These are phyloP conservation scores for Cephus pulcher DNA, from an alignment of 2,888 invertebrate genomes.

Conservation along the genomic window DNA sequence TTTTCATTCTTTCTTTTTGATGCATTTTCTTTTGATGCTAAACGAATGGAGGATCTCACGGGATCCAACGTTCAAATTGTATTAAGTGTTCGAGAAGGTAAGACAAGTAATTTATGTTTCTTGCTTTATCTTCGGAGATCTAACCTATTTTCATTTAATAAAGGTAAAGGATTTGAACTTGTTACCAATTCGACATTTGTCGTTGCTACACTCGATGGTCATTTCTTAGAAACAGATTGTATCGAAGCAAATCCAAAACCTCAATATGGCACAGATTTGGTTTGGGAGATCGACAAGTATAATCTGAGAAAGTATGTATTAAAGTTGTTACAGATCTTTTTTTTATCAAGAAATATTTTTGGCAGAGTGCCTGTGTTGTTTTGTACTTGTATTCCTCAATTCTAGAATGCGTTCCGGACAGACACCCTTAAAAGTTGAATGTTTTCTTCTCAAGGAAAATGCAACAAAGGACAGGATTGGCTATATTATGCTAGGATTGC, in stretches of 20 bases:
- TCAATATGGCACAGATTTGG: conserved; percentile 78
- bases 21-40: conserved; percentile 20
- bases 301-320: conserved; percentile 73
- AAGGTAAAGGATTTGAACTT: conserved; percentile 73
- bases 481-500: conserved; percentile 75
- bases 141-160: conserved; percentile 25
- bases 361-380: too few relatives aligned
- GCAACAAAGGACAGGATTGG: conserved; percentile 76
- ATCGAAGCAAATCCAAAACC: conserved; percentile 72
- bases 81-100: conserved; percentile 76
- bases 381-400: too few relatives aligned
- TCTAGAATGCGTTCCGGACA: conserved; percentile 78
- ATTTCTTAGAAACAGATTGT: conserved; percentile 77
- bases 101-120: conserved; percentile 22
- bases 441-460: conserved; percentile 70
- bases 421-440: conserved; percentile 80
- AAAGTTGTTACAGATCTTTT: conserved; percentile 15
- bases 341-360: conserved; percentile 26
- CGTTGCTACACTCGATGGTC: conserved; percentile 74
- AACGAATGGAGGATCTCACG: conserved; percentile 73
- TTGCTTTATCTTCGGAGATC: conserved; percentile 14
- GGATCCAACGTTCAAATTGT: conserved; percentile 76
- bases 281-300: conserved; percentile 83
- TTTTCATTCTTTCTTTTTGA: conserved; percentile 13
- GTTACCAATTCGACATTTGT: conserved; percentile 70